Evolutionary conservation across 2,888 invertebrate genomes (phyloP).

Genomic region (Perdita meconis): DNA sequence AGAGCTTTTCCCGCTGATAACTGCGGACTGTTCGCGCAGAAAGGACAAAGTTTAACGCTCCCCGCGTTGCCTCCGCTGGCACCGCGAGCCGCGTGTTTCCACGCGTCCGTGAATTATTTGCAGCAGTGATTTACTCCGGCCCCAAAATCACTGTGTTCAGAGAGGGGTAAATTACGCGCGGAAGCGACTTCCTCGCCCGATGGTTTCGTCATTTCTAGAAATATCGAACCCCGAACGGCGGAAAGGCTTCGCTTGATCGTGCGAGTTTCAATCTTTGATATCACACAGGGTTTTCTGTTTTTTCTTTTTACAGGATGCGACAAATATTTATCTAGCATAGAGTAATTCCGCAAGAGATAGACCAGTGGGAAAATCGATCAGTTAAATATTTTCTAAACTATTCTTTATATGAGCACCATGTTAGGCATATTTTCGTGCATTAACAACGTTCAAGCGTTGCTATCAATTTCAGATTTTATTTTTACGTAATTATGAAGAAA

Average conservation of each 20-base stretch:
- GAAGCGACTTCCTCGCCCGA: not conserved
- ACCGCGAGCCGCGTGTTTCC: slow-evolving; percentile 23
- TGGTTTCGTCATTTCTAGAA: not conserved
- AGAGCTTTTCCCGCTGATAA: slow-evolving; percentile 30
- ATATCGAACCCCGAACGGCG: not conserved
- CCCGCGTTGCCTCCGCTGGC: not conserved
- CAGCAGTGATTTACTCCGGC: slow-evolving; percentile 29
- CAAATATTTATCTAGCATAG: too few species aligned
- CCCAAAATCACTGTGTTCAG: slow-evolving; percentile 19
- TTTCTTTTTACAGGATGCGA: too few species aligned
- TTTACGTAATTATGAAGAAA: too few species aligned
- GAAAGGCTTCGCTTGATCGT: not conserved
- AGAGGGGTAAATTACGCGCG: slow-evolving; percentile 14
- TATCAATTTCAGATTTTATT: too few species aligned
- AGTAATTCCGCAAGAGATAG: too few species aligned
- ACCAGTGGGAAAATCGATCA: too few species aligned
- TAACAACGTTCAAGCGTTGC: too few species aligned
- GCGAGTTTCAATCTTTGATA: not conserved
- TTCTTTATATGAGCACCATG: too few species aligned
- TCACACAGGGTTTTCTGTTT: not conserved
- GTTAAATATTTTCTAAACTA: too few species aligned
- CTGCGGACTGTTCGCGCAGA: slow-evolving; percentile 51
- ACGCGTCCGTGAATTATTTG: slow-evolving; percentile 33
- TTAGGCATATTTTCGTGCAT: too few species aligned
- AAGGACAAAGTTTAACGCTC: slow-evolving; percentile 59